Evolutionary conservation across 2,113 vertebrate genomes (phyloP), one percentile per base, ranked within the genome.

Genomic region (Zosterops pallidus): DNA sequence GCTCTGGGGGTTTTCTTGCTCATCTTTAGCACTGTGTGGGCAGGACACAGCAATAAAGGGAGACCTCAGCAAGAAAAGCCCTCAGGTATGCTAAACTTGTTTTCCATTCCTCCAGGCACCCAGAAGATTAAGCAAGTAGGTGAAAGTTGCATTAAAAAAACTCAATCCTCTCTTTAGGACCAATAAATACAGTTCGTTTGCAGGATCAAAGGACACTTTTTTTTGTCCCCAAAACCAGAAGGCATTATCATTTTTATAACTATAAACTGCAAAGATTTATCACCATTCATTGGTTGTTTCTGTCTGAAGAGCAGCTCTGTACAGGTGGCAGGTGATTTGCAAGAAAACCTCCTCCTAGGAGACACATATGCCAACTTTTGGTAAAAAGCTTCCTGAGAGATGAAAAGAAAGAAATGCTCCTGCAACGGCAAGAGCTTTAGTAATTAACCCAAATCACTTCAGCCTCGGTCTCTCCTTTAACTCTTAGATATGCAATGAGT

Each of bases 1-100:
- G 90, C 96, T 96, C 74, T 14, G 16, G 92, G 97, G 93, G 3
- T 67, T 88, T 92, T 81, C 94, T 92, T 89, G 83, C 94, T 97
- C 85, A 62, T 56, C 90, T 84, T 92, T 62, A 82, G 59, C 69
- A 83, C 81, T 89, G 57, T 37, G 78, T 68, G 92, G 91, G 71
- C 81, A 76, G 92, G 76, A 92, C 75, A 42, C 7, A 33, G 11
- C 6, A 74, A 60, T 83, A 86, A 96, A 92, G 46, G 41, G 41
- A 75, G 60, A 83, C 52, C 80, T 95, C 84, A 72, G 65, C 4
- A 83, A 57, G 23, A 81, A 87, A 74, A 74, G 70, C 81, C 95
- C 81, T 95, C 83, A 39, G 85, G 91, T 89, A 90, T 63, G 83
- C 64, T 89, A 75, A 85, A 90, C 92, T 85, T 41, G 11, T 79